phyloP scores from a whole-genome alignment of 2,888 invertebrate genomes.

The Callyntrura sp. region DNA sequence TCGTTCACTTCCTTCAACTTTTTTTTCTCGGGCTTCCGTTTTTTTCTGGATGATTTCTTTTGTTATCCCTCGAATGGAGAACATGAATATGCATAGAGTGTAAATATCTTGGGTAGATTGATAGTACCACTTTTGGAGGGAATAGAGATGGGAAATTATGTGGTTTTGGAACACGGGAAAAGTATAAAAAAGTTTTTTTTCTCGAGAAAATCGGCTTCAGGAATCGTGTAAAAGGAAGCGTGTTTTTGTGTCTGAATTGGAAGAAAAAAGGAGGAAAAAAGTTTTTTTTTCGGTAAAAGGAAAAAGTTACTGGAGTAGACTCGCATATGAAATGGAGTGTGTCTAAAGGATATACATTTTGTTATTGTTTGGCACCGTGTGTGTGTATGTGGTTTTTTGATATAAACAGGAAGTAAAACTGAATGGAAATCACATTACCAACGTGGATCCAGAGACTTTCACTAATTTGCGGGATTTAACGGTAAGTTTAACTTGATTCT shows the following conservation, averaged over 20 bases:
- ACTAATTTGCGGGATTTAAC: slow-evolving; percentile 83
- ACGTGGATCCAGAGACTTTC: slow-evolving; percentile 82
- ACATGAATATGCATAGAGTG: slow-evolving; percentile 47
- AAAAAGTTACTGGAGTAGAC: neutral
- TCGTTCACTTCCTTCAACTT: slow-evolving; percentile 4
- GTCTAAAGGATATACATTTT: slow-evolving; percentile 13
- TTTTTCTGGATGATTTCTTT: slow-evolving; percentile 28
- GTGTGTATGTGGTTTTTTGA: too few species aligned
- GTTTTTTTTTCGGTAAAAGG: neutral
- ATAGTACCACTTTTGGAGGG: neutral
- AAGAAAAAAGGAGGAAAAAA: neutral
- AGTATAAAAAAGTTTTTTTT: slow-evolving; percentile 8
- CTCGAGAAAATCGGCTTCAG: neutral
- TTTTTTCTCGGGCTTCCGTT: slow-evolving; percentile 3
- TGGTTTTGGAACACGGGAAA: neutral
- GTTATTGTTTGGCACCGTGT: slow-evolving; percentile 6
- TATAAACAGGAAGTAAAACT: slow-evolving; percentile 80
- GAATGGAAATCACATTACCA: slow-evolving; percentile 80
- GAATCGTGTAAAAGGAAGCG: neutral
- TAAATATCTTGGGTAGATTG: neutral
- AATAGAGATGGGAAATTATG: neutral
- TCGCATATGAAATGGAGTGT: neutral
- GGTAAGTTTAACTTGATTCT: slow-evolving; percentile 77
- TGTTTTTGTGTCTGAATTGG: slow-evolving; percentile 20
- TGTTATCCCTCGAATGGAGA: neutral